phyloP scores from a whole-genome alignment of 2,113 vertebrate genomes.

The Axis porcinus region DNA sequence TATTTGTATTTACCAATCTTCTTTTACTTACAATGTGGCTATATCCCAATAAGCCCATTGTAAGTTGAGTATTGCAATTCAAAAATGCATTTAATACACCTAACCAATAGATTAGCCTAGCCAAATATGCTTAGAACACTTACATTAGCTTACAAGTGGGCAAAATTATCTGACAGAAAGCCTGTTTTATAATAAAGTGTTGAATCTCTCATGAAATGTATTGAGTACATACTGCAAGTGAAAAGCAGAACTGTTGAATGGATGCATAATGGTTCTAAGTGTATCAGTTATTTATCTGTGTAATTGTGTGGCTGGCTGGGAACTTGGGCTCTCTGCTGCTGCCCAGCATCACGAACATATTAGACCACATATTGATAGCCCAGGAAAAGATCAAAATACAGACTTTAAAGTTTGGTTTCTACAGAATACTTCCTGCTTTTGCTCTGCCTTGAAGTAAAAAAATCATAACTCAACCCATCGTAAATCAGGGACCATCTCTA shows the following conservation, averaged over 20 bases:
- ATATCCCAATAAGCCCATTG: neutral
- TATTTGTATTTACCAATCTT: neutral
- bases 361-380: neutral
- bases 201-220: neutral
- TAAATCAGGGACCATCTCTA: neutral
- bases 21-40: neutral
- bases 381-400: neutral
- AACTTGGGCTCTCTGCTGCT: neutral
- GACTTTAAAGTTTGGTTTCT: neutral
- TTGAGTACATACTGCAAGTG: neutral
- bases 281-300: neutral
- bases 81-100: neutral
- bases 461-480: neutral
- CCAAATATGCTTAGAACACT: neutral
- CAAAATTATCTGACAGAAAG: neutral
- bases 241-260: neutral
- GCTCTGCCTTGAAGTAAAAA: neutral
- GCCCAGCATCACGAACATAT: neutral
- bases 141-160: neutral
- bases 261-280: neutral
- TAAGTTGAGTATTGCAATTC: neutral
- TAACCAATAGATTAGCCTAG: neutral
- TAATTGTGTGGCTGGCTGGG: neutral
- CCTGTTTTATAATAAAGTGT: neutral
- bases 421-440: neutral